Percentiles rank a stretch among this genome's conserved stretches.
Evolutionary conservation across 2,888 invertebrate species (phyloP).

Genomic region (Conistra vaccinii): DNA sequence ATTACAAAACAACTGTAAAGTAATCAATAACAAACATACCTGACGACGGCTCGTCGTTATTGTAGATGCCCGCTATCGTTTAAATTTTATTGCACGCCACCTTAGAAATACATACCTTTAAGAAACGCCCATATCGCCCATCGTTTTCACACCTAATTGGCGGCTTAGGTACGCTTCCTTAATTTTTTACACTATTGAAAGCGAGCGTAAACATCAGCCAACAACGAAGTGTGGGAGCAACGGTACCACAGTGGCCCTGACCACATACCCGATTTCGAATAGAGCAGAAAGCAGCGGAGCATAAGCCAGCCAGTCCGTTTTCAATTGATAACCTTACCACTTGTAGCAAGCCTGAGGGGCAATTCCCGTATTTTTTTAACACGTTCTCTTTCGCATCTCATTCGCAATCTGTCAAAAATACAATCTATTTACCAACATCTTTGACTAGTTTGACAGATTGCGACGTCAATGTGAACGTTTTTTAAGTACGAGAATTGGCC

Average conservation of each 20-base stretch:
- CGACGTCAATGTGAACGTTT: too few relatives aligned
- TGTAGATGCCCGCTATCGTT: background rate
- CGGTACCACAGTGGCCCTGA: background rate
- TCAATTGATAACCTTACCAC: constrained; percentile 9
- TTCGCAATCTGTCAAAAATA: too few relatives aligned
- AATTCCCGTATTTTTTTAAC: too few relatives aligned
- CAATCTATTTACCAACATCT: too few relatives aligned
- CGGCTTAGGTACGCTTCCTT: background rate
- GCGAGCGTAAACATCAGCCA: background rate
- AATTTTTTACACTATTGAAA: constrained; percentile 1
- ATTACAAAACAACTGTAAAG: constrained; percentile 9
- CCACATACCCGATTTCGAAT: background rate
- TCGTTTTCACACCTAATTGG: background rate
- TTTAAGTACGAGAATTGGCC: too few relatives aligned
- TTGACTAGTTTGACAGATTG: too few relatives aligned
- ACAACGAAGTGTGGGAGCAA: background rate
- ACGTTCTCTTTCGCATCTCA: too few relatives aligned
- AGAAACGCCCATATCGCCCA: background rate
- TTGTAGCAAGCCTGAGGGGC: constrained; percentile 12
- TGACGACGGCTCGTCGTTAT: background rate
- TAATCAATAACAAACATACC: constrained; percentile 21
- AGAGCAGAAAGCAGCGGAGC: background rate
- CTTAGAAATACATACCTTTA: constrained; percentile 11
- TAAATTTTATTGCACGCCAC: background rate
- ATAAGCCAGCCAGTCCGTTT: background rate